Evolutionary conservation across 2,113 vertebrate species (phyloP).

Genomic region (Datnioides undecimradiatus): DNA sequence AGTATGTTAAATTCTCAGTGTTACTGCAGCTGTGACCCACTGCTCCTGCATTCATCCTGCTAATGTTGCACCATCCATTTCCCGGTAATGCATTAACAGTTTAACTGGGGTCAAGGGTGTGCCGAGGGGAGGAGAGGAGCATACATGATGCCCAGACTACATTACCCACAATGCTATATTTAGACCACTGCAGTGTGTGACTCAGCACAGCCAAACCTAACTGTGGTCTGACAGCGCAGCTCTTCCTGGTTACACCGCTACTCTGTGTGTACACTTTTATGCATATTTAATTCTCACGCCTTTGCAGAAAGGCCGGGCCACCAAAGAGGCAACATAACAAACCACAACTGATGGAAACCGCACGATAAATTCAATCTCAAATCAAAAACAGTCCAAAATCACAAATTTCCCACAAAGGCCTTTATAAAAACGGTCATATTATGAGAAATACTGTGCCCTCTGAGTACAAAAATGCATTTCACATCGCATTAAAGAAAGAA

Average conservation of each 20-base stretch:
- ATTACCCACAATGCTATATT: constrained; percentile 79
- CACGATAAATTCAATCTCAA: background rate
- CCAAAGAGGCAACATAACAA: background rate
- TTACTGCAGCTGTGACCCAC: background rate
- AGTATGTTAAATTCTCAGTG: background rate
- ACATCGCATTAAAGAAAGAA: background rate
- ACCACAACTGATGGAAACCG: background rate
- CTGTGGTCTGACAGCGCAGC: constrained; percentile 39
- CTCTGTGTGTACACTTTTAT: background rate
- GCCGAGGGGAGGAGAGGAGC: constrained; percentile 25
- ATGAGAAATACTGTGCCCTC: background rate
- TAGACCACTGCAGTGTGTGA: constrained; percentile 82
- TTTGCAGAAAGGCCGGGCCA: background rate
- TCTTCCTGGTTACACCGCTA: constrained; percentile 10
- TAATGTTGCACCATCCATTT: background rate
- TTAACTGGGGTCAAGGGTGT: constrained; percentile 42
- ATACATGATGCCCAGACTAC: constrained; percentile 55
- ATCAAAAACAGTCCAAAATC: background rate
- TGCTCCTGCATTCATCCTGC: background rate
- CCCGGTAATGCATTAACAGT: background rate
- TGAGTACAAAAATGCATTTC: background rate
- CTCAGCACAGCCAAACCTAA: constrained; percentile 70
- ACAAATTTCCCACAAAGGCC: background rate
- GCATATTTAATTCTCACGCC: background rate
- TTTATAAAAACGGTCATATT: background rate